Evolutionary conservation across 23 tunicate genomes (phyloP).

Genomic region (Botrylloides violaceus): DNA sequence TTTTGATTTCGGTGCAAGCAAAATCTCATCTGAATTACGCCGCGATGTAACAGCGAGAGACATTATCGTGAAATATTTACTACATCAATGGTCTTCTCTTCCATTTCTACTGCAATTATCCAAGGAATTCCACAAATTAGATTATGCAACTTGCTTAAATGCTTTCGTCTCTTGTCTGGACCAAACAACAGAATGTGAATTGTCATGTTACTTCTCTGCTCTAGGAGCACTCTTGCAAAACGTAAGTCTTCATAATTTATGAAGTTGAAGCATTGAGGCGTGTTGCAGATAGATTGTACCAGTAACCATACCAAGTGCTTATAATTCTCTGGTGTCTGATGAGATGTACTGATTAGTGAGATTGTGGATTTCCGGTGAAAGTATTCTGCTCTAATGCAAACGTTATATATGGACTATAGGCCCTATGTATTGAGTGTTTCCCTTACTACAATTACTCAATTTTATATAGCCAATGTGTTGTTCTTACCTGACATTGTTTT

Average conservation of each 20-base stretch:
- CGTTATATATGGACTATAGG: no score
- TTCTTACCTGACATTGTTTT: no score
- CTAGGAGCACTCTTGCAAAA: background rate
- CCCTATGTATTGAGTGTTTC: no score
- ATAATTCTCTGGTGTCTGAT: no score
- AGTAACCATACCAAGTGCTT: no score
- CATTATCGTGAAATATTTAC: background rate
- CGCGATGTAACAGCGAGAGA: background rate
- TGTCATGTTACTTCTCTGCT: slow-evolving; percentile 1
- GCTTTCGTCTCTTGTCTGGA: background rate
- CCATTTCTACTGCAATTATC: background rate
- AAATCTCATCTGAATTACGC: background rate
- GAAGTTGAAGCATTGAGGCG: no score
- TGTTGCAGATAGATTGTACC: no score
- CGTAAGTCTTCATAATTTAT: background rate
- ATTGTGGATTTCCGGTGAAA: no score
- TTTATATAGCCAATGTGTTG: no score
- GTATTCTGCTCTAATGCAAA: no score
- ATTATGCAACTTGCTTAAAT: background rate
- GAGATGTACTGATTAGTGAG: no score
- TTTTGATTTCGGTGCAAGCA: background rate
- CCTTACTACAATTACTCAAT: no score
- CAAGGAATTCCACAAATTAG: background rate
- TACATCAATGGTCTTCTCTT: slow-evolving; percentile 14
- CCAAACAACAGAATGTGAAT: background rate